Base-by-base conservation (phyloP, 2,888 invertebrate genomes). In the Amblyjoppa proteus region DNA sequence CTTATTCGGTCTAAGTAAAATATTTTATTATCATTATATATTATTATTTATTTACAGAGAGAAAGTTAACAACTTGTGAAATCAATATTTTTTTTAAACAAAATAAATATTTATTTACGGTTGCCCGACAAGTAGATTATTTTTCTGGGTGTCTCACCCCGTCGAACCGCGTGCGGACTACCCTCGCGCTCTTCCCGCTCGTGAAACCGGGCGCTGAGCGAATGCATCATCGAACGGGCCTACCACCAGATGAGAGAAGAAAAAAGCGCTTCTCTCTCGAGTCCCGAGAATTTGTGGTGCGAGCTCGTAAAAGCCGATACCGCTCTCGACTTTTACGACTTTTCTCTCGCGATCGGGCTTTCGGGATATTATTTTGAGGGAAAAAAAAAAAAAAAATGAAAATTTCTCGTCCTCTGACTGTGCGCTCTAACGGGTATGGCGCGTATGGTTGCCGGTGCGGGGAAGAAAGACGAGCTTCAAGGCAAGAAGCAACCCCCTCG, bases 311-410 rank as follows among this genome's bases (percentile, higher is more conserved):
- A 92, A 88, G 89, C 88, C 88, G 81, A 91, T 90, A 91, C 91
- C 85, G 88, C 81, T 79, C 88, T 88, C 69, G 78, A 82, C 58
- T 88, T 92, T 92, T 92, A 92, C 90, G 92, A 92, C 90, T 89
- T 90, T 91, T 92, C 90, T 89, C 85, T 80, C 75, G 68, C 85
- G 64, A 90, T 90, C 91, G 88, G 87, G 86, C 91, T 91, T 91
- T 91, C 91, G 88, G 89, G 88, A 92, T 91, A 83, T 83, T 92
- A 92, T 92, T 85, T 91, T 91, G 90, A 90, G 20, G 77, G 92
- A 92, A 92, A 92, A 81, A 92, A 92, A 92, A 92, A 91, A 91
- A 28, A 86, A 92, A 92, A 92, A 92, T 91, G 92, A 31, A 86
- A 92, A 92, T 91, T 89, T 90, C 88, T 91, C 56, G 64, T 45